Evolutionary conservation across 2,797 vertebrate genomes (phyloP), one percentile per base, ranked within the genome.

Genomic region (Leucoraja ocellata): DNA sequence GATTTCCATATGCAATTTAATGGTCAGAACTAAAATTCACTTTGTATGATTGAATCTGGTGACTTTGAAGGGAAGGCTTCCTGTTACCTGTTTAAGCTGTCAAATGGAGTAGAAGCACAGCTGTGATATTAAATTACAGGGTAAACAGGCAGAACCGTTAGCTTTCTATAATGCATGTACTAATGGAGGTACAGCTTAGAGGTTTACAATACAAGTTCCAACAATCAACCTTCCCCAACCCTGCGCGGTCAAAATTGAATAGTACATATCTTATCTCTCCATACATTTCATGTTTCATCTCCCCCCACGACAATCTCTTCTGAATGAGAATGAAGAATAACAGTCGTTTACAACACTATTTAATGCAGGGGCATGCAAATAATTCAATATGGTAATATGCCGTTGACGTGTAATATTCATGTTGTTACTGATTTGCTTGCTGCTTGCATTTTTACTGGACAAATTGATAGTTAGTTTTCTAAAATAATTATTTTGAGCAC

Each of bases 1-100:
- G 14, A 88, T 68, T 68, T 88, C 28, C n/a, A 88, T 68, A 21
- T 88, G 84, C 63, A 88, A 88, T 88, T 63, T 68, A 88, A 88
- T 88, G 61, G 63, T 88, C 84, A 88, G 84, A 88, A 88, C n/a
- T 36, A 36, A 68, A 88, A 88, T 68, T 68, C 63, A 88, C 28
- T 68, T 36, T 86, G 83, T 28, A 32, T 88, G 84, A 88, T 88
- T 88, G 84, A 88, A 88, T 88, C 84, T 88, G 16, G 84, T 36
- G 84, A 68, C 65, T 68, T 88, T n/a, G 8, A 68, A 32, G n/a
- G 36, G n/a, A 16, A 10, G n/a, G 84, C 84, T 88, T n/a, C 84
- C 84, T 68, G 61, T 63, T 68, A 14, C 61, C 84, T n/a, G 63
- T n/a, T 88, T 88, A 88, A 88, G n/a, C 63, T 88, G 63, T 88